These are phyloP conservation scores for Heterodera filipjevi DNA, from an alignment of 2,888 invertebrate species.

Conservation along the genomic window DNA sequence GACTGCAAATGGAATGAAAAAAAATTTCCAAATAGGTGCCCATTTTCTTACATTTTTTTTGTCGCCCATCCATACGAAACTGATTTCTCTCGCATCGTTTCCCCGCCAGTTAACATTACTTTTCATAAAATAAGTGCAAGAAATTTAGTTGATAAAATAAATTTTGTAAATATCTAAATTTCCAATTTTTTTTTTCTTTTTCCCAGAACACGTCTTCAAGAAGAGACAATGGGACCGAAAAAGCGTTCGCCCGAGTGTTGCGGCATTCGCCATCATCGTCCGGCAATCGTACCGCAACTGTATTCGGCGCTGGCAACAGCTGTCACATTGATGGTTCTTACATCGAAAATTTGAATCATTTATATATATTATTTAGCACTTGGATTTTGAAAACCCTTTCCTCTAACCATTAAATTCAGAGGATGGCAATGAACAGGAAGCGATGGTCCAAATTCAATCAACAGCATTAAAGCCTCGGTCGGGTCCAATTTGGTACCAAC, in stretches of 20 bases:
- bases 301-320: conserved; percentile 35
- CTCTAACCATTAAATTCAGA: not conserved
- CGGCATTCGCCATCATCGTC: conserved; percentile 62
- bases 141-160: too few relatives aligned
- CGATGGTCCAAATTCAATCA: conserved; percentile 39
- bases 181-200: conserved; percentile 13
- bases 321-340: conserved; percentile 38
- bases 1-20: too few relatives aligned
- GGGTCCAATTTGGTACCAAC: conserved; percentile 54
- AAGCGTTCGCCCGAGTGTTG: conserved; percentile 63
- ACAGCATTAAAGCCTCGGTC: conserved; percentile 50
- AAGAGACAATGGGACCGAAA: conserved; percentile 56
- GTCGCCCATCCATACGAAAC: too few relatives aligned
- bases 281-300: conserved; percentile 51
- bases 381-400: not conserved
- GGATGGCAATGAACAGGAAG: conserved; percentile 45
- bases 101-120: too few relatives aligned
- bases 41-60: too few relatives aligned
- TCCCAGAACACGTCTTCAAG: conserved; percentile 56
- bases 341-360: not conserved
- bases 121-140: too few relatives aligned
- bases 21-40: too few relatives aligned
- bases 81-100: too few relatives aligned
- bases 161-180: not conserved
- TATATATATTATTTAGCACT: not conserved